Base-by-base conservation (phyloP, 2,888 invertebrate species). In the Exocentrus adspersus region DNA sequence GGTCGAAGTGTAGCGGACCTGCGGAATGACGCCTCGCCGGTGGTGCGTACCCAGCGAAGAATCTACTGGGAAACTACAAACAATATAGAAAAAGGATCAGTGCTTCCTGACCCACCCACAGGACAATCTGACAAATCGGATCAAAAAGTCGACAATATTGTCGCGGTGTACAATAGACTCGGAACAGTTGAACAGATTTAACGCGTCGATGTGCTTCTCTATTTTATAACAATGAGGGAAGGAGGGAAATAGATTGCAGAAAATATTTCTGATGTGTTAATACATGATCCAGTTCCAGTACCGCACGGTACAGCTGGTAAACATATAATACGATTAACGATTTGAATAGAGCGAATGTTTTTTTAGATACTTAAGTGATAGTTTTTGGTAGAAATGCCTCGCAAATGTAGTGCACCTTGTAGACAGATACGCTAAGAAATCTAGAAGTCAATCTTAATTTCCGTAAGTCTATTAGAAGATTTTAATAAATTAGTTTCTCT, bases 101-200 rank as follows among this genome's bases (percentile, higher is more conserved):
- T 74, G 77, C 71, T 78, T 78, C 78, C 77, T 79, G 80, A 81
- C 81, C 81, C 80, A 81, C 81, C 81, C 81, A 80, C 81, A 79
- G 80, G 77, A 79, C 80, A 80, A 81, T 82, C 79, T 79, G 82
- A 82, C 83, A 83, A 83, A 83, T 83, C 83, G 83, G 83, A 83
- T 83, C 82, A 82, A 83, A 82, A 83, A 83, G 83, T 83, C 83
- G 83, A 82, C 82, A 82, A 83, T 82, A 82, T 83, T 83, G 83
- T 82, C 77, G 79, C 77, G 78, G 76, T 78, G 76, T 78, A 81
- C 81, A 81, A 82, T 81, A 72, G 80, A 78, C 78, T 67, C 65
- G 66, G n/a, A 66, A 67, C 67, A 63, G 62, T 61, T 62, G 67
- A 75, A 76, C 79, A 77, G 78, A 81, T 80, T 81, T 80, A 77